These are phyloP conservation scores for Potamilus streckersoni DNA, from an alignment of 1,140 invertebrate species.

Conservation along the genomic window DNA sequence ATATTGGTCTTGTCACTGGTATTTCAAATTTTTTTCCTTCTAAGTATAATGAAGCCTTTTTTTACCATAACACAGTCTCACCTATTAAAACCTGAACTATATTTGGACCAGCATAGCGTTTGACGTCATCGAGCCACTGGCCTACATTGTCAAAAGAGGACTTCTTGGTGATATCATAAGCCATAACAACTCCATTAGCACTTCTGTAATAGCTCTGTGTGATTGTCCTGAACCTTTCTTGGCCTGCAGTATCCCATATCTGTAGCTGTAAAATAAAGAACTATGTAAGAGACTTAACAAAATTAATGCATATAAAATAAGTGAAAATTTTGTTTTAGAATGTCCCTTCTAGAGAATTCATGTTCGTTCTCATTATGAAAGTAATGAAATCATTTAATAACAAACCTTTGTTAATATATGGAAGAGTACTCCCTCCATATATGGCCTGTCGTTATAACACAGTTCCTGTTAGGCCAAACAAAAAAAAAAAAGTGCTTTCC, in stretches of 20 bases:
- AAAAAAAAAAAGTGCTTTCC: too few species aligned
- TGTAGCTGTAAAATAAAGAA: constrained; percentile 76
- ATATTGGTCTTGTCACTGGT: too few species aligned
- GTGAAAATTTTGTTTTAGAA: too few species aligned
- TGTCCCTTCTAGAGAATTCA: too few species aligned
- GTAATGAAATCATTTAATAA: too few species aligned
- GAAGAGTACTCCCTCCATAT: too few species aligned
- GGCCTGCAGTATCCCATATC: constrained; percentile 98
- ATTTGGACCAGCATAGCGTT: constrained; percentile 90
- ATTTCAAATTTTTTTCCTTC: not conserved
- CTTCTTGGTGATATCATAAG: constrained; percentile 94
- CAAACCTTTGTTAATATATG: too few species aligned
- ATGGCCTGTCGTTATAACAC: too few species aligned
- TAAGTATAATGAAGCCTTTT: not conserved
- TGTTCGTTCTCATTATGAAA: too few species aligned
- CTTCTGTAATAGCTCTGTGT: constrained; percentile 79
- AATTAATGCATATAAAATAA: not conserved
- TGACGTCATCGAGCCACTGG: constrained; percentile 95
- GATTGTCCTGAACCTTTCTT: constrained; percentile 96
- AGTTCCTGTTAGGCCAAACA: too few species aligned
- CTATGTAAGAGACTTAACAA: not conserved
- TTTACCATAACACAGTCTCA: constrained; percentile 60
- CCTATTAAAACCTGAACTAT: constrained; percentile 90
- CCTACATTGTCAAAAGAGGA: constrained; percentile 89
- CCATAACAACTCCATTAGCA: constrained; percentile 75